Evolutionary conservation across 2,888 invertebrate genomes (phyloP).

Genomic region (Zootermopsis nevadensis): DNA sequence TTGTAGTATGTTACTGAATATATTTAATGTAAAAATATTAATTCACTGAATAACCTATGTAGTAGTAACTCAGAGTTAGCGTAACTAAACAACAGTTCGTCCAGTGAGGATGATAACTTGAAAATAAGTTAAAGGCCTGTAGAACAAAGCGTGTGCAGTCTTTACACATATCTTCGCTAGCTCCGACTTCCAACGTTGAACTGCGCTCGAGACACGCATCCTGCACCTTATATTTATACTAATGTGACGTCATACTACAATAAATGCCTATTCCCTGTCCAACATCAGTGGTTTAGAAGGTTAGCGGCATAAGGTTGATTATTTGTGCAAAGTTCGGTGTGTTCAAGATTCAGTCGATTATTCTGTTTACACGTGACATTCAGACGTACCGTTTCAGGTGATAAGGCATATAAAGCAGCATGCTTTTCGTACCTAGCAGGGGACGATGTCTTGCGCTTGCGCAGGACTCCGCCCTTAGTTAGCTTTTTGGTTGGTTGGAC

Average conservation of each 20-base stretch:
- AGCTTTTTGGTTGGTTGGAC: too few species aligned
- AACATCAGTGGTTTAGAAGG: neutral
- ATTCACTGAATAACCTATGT: conserved; percentile 44
- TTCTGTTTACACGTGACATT: neutral
- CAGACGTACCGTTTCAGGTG: neutral
- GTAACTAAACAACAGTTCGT: conserved; percentile 46
- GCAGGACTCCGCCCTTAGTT: too few species aligned
- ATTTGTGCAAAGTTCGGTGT: conserved; percentile 22
- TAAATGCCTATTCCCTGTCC: neutral
- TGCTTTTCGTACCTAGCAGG: too few species aligned
- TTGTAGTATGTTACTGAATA: neutral
- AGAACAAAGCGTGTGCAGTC: conserved; percentile 37
- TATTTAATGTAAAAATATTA: conserved; percentile 11
- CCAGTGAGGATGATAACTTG: conserved; percentile 45
- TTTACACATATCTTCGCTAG: conserved; percentile 22
- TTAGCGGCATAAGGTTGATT: conserved; percentile 8
- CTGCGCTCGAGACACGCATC: neutral
- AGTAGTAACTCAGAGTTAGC: conserved; percentile 48
- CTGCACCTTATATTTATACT: conserved; percentile 31
- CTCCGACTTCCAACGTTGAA: neutral
- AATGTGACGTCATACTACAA: conserved; percentile 36
- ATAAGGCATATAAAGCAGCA: neutral
- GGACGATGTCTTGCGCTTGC: too few species aligned
- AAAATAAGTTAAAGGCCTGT: conserved; percentile 25
- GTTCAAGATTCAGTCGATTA: neutral